Evolutionary conservation across 2,888 invertebrate species (phyloP).

Genomic region (Hermaeophaga mercurialis): DNA sequence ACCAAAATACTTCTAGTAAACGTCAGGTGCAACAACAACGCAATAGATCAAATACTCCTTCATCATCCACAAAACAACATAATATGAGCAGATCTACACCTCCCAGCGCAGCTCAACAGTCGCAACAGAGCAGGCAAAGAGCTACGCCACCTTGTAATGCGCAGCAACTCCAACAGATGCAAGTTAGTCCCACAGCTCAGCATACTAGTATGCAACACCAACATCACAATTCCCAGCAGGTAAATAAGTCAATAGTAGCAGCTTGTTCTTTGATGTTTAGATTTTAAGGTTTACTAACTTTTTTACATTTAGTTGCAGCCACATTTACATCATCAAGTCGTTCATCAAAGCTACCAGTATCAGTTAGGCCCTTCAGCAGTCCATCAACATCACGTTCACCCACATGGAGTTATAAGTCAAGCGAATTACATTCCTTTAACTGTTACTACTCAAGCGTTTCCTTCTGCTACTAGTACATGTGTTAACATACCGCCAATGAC

Average conservation of each 20-base stretch:
- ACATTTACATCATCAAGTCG: conserved; percentile 56
- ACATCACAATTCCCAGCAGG: conserved; percentile 51
- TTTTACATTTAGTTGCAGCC: conserved; percentile 40
- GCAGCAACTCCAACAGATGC: conserved; percentile 52
- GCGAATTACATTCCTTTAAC: conserved; percentile 63
- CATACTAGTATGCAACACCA: conserved; percentile 51
- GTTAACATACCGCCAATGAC: conserved; percentile 72
- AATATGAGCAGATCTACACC: conserved; percentile 49
- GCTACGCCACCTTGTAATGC: conserved; percentile 52
- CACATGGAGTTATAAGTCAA: conserved; percentile 57
- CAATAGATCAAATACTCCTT: conserved; percentile 52
- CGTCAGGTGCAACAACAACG: conserved; percentile 51
- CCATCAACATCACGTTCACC: conserved; percentile 55
- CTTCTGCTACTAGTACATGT: conserved; percentile 63
- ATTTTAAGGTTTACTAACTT: too few relatives aligned
- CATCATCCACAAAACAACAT: conserved; percentile 49
- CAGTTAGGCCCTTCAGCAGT: conserved; percentile 46
- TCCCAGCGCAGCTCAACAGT: conserved; percentile 42
- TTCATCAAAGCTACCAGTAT: conserved; percentile 53
- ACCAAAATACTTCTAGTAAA: conserved; percentile 50
- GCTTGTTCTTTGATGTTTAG: too few relatives aligned
- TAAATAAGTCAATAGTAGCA: background rate
- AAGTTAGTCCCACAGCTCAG: conserved; percentile 51
- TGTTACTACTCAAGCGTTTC: conserved; percentile 64
- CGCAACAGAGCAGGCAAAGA: conserved; percentile 46